Conservation (phyloP, 2,888 invertebrate genomes). For the Coecobrya sp. region DNA sequence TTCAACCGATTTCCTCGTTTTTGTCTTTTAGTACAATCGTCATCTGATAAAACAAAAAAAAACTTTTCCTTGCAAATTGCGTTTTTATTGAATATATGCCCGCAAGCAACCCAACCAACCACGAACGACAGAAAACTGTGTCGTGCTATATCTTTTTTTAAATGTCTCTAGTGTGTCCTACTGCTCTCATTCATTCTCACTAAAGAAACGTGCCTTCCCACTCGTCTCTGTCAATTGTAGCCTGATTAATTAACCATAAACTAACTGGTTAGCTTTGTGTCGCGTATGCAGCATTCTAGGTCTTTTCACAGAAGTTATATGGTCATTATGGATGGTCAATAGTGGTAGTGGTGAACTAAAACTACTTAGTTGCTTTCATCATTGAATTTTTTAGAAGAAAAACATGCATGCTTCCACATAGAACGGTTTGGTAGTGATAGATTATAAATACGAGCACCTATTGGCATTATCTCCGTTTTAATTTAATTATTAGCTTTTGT, state of each 20-base stretch:
- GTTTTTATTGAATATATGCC: slow-evolving; percentile 5
- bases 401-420: neutral
- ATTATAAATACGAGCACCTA: slow-evolving; percentile 27
- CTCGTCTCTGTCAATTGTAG: slow-evolving; percentile 62
- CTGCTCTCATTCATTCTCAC: slow-evolving; percentile 58
- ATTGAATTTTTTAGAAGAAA: neutral
- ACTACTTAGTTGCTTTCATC: neutral
- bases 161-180: slow-evolving; percentile 53
- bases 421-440: slow-evolving; percentile 2
- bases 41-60: slow-evolving; percentile 7
- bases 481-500: slow-evolving; percentile 65
- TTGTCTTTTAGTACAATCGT: neutral
- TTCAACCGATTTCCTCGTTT: neutral
- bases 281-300: neutral
- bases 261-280: slow-evolving; percentile 42
- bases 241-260: slow-evolving; percentile 79
- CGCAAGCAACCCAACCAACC: slow-evolving; percentile 12
- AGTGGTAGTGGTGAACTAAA: neutral
- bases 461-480: slow-evolving; percentile 69
- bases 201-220: slow-evolving; percentile 50
- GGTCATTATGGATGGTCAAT: neutral
- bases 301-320: neutral
- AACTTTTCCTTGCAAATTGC: neutral
- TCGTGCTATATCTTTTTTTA: slow-evolving; percentile 51
- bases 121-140: slow-evolving; percentile 55